These are phyloP conservation scores for Hydrozoanthus tunicans DNA, from an alignment of 64 coral and sea anemone genomes.

Conservation along the genomic window DNA sequence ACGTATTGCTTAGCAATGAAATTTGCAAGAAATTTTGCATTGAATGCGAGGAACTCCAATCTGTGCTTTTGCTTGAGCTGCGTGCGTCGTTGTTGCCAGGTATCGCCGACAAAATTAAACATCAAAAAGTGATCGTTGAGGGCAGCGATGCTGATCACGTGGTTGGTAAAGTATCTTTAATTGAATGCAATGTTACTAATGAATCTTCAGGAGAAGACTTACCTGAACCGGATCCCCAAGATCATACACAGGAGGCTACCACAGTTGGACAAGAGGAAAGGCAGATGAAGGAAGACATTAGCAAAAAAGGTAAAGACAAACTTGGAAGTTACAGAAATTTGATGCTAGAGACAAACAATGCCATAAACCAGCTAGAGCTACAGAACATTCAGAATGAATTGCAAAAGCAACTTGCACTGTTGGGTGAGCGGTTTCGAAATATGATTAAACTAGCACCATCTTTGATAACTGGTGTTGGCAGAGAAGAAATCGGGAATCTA, in stretches of 20 bases:
- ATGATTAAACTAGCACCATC: not conserved
- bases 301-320: not conserved
- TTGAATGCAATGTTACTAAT: not conserved
- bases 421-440: not conserved
- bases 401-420: not conserved
- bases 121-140: not conserved
- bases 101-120: not conserved
- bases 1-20: not conserved
- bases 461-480: not conserved
- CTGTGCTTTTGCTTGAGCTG: not conserved
- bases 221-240: not conserved
- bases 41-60: not conserved
- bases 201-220: not conserved
- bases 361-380: too few species aligned
- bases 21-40: not conserved
- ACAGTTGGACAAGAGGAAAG: not conserved
- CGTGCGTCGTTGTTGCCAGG: not conserved
- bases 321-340: not conserved
- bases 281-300: not conserved
- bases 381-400: constrained; percentile 2
- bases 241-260: not conserved
- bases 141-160: not conserved
- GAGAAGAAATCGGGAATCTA: not conserved
- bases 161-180: not conserved
- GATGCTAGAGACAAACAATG: not conserved